These are phyloP conservation scores for Hermodice carunculata DNA, from an alignment of 2,888 invertebrate species.

Conservation along the genomic window DNA sequence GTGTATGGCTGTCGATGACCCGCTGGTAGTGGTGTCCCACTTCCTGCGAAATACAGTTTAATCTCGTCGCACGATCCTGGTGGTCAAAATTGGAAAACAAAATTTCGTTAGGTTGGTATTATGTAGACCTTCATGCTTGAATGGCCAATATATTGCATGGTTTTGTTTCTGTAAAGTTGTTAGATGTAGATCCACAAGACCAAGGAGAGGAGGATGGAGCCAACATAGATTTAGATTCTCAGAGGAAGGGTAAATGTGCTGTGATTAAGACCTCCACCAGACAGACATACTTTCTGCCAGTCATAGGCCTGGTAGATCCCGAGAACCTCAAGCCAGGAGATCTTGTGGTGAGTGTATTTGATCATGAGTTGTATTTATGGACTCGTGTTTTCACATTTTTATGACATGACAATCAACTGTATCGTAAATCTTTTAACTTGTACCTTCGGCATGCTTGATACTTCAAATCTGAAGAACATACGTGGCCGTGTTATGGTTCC, in stretches of 20 bases:
- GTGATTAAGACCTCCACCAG: slow-evolving; percentile 99
- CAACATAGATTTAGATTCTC: slow-evolving; percentile 97
- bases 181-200: slow-evolving; percentile 98
- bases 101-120: too few relatives aligned
- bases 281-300: slow-evolving; percentile 97
- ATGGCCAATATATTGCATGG: not conserved
- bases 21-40: too few relatives aligned
- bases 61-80: too few relatives aligned
- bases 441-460: too few relatives aligned
- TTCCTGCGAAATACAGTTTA: too few relatives aligned
- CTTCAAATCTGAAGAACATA: too few relatives aligned
- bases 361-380: not conserved
- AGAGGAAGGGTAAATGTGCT: slow-evolving; percentile 98
- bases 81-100: too few relatives aligned
- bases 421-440: too few relatives aligned
- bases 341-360: slow-evolving; percentile 68
- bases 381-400: slow-evolving; percentile 72
- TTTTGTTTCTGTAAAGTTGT: slow-evolving; percentile 72
- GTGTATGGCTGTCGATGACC: too few relatives aligned
- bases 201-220: slow-evolving; percentile 94
- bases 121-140: too few relatives aligned
- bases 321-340: slow-evolving; percentile 98
- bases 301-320: slow-evolving; percentile 98
- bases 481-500: too few relatives aligned
- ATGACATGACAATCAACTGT: not conserved